Evolutionary conservation across 1,140 invertebrate species (phyloP), one percentile per base, ranked within the genome.

Genomic region (Rhagoletis zephyria): DNA sequence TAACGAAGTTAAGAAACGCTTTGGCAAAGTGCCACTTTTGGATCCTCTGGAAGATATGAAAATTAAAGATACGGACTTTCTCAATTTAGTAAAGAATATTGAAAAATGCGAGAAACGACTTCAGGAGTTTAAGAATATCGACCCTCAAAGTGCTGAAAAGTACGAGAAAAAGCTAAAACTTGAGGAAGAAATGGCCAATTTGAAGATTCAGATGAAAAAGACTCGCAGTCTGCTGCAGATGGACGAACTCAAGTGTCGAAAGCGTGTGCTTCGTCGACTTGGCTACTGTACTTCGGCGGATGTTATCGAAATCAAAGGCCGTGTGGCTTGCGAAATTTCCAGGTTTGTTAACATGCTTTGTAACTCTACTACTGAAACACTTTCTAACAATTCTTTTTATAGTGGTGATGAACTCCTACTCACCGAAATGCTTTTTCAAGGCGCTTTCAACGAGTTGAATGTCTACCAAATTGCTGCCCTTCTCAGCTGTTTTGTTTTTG

Each of bases 381-480:
- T n/a, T n/a, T n/a, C n/a, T n/a, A n/a, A n/a, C n/a, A n/a, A n/a
- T n/a, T n/a, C n/a, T n/a, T n/a, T n/a, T n/a, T n/a, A n/a, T n/a
- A n/a, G n/a, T 94, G 98, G 97, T 14, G 99, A 99, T 94, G 99
- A 99, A 93, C 93, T 99, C n/a, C 93, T 99, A 2, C 95, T 99
- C 89, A 99, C 99, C 0, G 99, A 99, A 95, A 96, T 99, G 96
- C 96, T 99, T 45, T 99, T 99, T 91, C 98, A 98, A 93, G 98
- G 98, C 42, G 95, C 98, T n/a, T 99, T 99, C 93, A 98, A 97
- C 93, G 94, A 96, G 60, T 56, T 96, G 95, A 10, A 94, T 97
- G 10, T 95, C 96, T n/a, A n/a, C 5, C 97, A 99, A 93, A 95
- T 95, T 87, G 97, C 96, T 67, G 96, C 99, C 14, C 93, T 99